Evolutionary conservation across 2,113 vertebrate genomes (phyloP), one percentile per base, ranked within the genome.

Genomic region (Hippocampus mohnikei): DNA sequence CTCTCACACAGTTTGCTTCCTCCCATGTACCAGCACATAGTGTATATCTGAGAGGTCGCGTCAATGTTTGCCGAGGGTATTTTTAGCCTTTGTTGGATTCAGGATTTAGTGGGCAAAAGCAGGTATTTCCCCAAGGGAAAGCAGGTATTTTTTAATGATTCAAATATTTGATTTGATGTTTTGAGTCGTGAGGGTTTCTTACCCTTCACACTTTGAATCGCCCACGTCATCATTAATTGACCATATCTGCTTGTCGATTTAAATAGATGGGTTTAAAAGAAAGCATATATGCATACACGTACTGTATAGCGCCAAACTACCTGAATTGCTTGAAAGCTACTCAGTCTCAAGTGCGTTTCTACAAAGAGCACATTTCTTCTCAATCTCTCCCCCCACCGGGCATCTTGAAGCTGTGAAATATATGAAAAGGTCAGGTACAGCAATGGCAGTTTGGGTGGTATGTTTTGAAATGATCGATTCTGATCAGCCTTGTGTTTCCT

Each of bases 31-130:
- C 61, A 46, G 67, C 58, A 58, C 67, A 70, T 66, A 67, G 71
- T 73, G 40, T 78, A 56, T 79, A 71, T 83, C 74, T 82, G 69
- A 72, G 53, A 70, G 61, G 87, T 88, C 77, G 86, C 83, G 81
- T 90, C 87, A 87, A 75, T 71, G 76, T 85, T 87, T 83, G 75
- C 69, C 67, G 21, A 78, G 63, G 66, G 78, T 83, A 83, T 87
- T 89, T 82, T 85, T 83, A 84, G 81, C 69, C 63, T 59, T 42
- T 3, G 29, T 65, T 71, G 55, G 44, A 67, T 82, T 87, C 58
- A 55, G 33, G 59, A 37, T 66, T 77, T 66, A 63, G 79, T 72
- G 56, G 74, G 59, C 66, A 79, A 79, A 78, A 71, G 85, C 77
- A 74, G 72, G 50, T 85, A 62, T 86, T 85, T 84, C 82, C 71